Evolutionary conservation across 2,797 vertebrate species (phyloP).

Genomic region (Mus caroli): DNA sequence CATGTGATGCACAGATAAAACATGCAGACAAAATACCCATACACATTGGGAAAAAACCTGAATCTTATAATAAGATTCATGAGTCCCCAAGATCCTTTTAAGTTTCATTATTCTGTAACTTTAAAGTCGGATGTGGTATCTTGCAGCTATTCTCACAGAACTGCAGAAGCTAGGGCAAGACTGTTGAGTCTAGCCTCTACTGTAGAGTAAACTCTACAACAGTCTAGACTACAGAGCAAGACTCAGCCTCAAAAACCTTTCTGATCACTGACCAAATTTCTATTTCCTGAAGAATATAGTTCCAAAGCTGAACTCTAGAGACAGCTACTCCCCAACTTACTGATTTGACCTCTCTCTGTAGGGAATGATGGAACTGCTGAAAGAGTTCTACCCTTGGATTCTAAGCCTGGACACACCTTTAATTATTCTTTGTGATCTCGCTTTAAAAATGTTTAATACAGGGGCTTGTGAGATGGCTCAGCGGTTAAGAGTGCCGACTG

Average conservation of each 20-base stretch:
- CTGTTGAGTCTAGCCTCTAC: not conserved
- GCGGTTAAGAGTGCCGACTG: no score
- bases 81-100: not conserved
- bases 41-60: not conserved
- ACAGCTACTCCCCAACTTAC: not conserved
- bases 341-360: not conserved
- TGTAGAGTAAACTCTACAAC: not conserved
- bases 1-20: not conserved
- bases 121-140: not conserved
- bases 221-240: not conserved
- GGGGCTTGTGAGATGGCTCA: no score
- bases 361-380: not conserved
- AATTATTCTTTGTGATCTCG: not conserved
- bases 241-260: not conserved
- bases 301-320: not conserved
- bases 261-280: conserved; percentile 1
- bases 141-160: not conserved
- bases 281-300: conserved; percentile 30
- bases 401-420: not conserved
- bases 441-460: conserved; percentile 1
- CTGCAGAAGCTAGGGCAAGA: not conserved
- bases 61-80: conserved; percentile 23
- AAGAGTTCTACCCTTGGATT: not conserved
- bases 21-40: not conserved
- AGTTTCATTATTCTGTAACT: conserved; percentile 28